phyloP scores from a whole-genome alignment of 2,797 vertebrate genomes.

The Lerista edwardsae region DNA sequence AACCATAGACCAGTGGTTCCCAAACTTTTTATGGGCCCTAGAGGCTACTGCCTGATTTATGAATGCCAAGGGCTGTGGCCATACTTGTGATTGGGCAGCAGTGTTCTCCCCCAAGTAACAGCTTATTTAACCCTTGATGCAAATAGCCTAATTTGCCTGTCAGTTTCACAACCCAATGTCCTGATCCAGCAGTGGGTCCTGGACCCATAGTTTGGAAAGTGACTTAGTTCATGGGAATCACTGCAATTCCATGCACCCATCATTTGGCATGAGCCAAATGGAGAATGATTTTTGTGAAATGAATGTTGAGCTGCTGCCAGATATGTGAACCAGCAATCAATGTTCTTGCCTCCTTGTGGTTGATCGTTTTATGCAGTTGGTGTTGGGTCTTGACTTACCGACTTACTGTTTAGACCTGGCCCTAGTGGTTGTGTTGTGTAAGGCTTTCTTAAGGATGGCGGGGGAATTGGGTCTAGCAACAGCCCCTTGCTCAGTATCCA shows the following conservation, averaged over 20 bases:
- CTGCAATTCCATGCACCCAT: background rate
- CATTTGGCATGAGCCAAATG: background rate
- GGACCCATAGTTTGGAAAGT: too few relatives aligned
- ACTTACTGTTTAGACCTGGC: background rate
- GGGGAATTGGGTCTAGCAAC: too few relatives aligned
- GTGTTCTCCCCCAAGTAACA: too few relatives aligned
- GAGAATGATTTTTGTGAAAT: background rate
- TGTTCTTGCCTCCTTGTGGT: background rate
- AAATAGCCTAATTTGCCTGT: too few relatives aligned
- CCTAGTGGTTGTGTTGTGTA: background rate
- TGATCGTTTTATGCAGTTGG: background rate
- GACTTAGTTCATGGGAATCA: background rate
- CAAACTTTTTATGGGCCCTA: too few relatives aligned
- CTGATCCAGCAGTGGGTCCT: too few relatives aligned
- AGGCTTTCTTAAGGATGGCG: background rate
- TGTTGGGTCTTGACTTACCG: background rate
- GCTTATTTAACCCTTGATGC: too few relatives aligned
- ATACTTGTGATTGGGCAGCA: too few relatives aligned
- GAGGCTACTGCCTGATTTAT: too few relatives aligned
- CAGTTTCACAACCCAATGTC: too few relatives aligned
- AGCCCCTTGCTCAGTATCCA: background rate
- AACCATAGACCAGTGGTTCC: too few relatives aligned
- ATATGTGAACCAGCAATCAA: background rate
- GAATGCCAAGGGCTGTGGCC: too few relatives aligned
- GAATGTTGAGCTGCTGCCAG: background rate